Evolutionary conservation across 2,113 vertebrate species (phyloP).

Genomic region (Equus przewalskii): DNA sequence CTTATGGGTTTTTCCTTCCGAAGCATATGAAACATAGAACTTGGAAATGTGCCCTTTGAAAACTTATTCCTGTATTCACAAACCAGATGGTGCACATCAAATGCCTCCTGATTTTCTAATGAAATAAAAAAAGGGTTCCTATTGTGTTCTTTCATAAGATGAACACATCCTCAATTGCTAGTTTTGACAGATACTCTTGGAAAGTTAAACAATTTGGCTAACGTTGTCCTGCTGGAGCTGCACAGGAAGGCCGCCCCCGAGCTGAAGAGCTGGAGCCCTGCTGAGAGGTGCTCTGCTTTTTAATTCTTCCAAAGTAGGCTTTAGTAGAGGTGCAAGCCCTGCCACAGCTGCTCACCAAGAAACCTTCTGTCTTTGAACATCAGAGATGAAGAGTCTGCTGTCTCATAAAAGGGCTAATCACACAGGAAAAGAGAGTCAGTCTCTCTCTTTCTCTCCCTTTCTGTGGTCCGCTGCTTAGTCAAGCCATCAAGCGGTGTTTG

Average conservation of each 20-base stretch:
- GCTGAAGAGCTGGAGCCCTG: constrained; percentile 56
- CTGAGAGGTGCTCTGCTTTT: constrained; percentile 73
- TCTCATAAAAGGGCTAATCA: constrained; percentile 91
- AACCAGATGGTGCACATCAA: constrained; percentile 87
- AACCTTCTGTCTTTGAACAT: constrained; percentile 88
- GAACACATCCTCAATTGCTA: constrained; percentile 84
- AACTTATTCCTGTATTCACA: constrained; percentile 80
- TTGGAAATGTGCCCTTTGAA: constrained; percentile 78
- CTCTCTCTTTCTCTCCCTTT: constrained; percentile 63
- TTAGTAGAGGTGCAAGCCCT: constrained; percentile 76
- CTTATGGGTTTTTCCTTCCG: constrained; percentile 65
- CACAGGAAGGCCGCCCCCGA: constrained; percentile 63
- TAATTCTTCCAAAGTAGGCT: constrained; percentile 69
- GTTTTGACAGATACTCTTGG: constrained; percentile 85
- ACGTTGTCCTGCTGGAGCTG: constrained; percentile 74
- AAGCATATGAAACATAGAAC: constrained; percentile 64
- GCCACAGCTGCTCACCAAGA: constrained; percentile 82
- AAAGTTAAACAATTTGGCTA: constrained; percentile 85
- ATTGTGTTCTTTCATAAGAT: constrained; percentile 87
- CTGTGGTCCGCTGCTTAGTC: background rate
- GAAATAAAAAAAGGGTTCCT: constrained; percentile 85
- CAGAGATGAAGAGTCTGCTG: constrained; percentile 89
- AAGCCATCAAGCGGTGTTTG: constrained; percentile 44
- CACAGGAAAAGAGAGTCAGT: constrained; percentile 87
- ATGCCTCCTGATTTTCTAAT: constrained; percentile 83